phyloP scores from a whole-genome alignment of 2,113 vertebrate species.

The Spermophilus dauricus region DNA sequence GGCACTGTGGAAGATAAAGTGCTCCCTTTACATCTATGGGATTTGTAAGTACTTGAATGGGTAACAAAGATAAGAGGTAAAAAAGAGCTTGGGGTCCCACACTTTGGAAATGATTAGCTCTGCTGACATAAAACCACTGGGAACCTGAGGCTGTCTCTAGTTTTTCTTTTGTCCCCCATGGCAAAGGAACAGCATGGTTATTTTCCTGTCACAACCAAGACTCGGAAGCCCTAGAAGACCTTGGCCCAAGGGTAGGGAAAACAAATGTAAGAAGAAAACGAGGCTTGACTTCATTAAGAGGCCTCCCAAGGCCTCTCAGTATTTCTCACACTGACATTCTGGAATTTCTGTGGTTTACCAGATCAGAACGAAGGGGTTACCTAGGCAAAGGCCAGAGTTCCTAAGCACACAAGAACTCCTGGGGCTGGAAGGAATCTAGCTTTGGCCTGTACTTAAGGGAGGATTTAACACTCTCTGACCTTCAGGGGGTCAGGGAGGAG shows the following conservation, averaged over 20 bases:
- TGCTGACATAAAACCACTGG: neutral
- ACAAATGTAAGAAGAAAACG: neutral
- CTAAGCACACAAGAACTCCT: neutral
- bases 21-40: neutral
- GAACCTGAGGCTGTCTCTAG: neutral
- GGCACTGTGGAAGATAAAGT: neutral
- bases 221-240: neutral
- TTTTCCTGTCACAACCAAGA: neutral
- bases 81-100: neutral
- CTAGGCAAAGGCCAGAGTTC: neutral
- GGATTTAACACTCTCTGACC: neutral
- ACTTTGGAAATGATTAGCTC: constrained; percentile 25
- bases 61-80: neutral
- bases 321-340: neutral
- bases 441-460: neutral
- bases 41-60: constrained; percentile 13
- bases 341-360: constrained; percentile 65
- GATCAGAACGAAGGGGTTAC: constrained; percentile 6
- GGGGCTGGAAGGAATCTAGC: neutral
- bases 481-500: neutral
- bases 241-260: neutral
- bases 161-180: neutral
- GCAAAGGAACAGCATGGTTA: neutral
- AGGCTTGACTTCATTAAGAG: too few relatives aligned
- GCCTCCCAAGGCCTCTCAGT: neutral